Conservation (phyloP, 2,113 vertebrate genomes). For the Pelecanoides urinatrix region DNA sequence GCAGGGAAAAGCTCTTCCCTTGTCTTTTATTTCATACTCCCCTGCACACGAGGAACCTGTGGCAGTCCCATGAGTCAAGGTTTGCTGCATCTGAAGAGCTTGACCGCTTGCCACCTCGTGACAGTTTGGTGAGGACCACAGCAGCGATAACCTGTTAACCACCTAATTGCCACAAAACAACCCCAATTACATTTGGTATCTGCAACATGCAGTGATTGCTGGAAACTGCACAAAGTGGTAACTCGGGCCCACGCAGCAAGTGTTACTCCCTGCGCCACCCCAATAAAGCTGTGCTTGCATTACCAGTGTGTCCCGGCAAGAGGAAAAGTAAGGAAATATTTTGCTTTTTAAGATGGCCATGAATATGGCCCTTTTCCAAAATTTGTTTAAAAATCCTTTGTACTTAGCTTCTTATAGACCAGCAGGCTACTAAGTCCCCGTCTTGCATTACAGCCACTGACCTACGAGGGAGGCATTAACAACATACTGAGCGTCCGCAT, state of each 20-base stretch:
- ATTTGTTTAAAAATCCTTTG: neutral
- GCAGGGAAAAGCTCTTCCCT: neutral
- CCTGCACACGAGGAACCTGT: neutral
- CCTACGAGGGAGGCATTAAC: neutral
- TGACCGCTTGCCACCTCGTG: neutral
- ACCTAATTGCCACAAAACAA: neutral
- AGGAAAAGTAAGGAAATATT: neutral
- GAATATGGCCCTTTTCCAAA: neutral
- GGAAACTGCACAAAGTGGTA: accelerated
- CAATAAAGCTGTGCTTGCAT: neutral
- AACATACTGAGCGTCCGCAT: accelerated
- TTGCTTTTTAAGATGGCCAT: neutral
- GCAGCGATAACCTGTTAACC: neutral
- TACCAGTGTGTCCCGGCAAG: accelerated
- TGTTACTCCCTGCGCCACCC: accelerated
- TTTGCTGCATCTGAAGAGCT: neutral
- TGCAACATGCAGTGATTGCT: accelerated
- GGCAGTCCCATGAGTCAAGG: neutral
- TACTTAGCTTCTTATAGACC: neutral
- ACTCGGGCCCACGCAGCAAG: neutral
- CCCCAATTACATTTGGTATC: accelerated
- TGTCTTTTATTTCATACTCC: neutral
- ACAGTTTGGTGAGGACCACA: neutral
- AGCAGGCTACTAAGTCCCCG: neutral
- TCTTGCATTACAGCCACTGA: accelerated